Evolutionary conservation across 2,113 vertebrate genomes (phyloP), one percentile per base, ranked within the genome.

Genomic region (Piprites chloris): DNA sequence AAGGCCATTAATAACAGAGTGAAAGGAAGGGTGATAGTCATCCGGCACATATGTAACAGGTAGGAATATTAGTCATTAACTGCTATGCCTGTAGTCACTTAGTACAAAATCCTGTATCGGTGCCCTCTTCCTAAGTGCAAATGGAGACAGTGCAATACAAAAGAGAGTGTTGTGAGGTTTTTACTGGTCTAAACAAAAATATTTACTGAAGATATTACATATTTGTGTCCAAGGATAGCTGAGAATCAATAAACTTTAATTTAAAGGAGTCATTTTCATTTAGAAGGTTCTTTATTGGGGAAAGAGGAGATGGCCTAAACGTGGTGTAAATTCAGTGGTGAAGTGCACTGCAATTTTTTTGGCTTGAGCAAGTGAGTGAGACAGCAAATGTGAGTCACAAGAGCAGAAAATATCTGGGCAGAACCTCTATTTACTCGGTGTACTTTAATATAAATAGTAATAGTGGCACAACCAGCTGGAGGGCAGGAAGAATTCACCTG

Each of bases 1-100:
- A 88, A 92, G 91, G 62, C 73, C 56, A 96, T 96, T 95, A 96
- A 95, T 95, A 97, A 94, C n/a, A 41, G 30, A 91, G 33, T 69
- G 73, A 96, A 91, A 95, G 91, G 86, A 96, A 93, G 72, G 41
- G 71, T 90, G 81, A 84, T 77, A 92, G 74, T 80, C 61, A 91
- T 95, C 71, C 9, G 12, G 61, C 68, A 12, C 79, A 52, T 81
- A 53, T 86, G 55, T 87, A 92, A 55, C 85, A 89, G 92, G 33
- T 49, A 86, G 42, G 33, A 88, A 72, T 96, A 94, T 93, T 66
- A 82, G 49, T 90, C 71, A 92, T 93, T 88, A 95, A 69, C 76
- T 79, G 17, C 44, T 39, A 7, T 58, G 18, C 35, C 53, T 85
- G 26, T 65, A 71, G 79, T 62, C 62, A 74, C 68, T 47, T 30